These are phyloP conservation scores for Acrobasis repandana DNA, from an alignment of 2,888 invertebrate species.

Conservation along the genomic window DNA sequence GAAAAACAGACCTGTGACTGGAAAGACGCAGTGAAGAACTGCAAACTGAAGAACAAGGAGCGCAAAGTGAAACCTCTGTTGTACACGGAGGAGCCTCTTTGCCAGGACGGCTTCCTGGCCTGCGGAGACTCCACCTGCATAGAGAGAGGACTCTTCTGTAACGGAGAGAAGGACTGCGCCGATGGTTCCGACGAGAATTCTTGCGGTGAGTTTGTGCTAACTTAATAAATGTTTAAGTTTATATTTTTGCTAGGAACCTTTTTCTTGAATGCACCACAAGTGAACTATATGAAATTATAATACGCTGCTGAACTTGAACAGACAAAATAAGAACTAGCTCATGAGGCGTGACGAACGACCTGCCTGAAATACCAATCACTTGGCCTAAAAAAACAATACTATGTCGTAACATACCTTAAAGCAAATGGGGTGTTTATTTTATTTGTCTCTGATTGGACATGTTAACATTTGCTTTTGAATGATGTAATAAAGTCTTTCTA, in stretches of 20 bases:
- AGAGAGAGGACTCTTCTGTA: constrained; percentile 95
- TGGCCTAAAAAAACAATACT: constrained; percentile 69
- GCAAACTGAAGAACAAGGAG: constrained; percentile 94
- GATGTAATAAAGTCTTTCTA: constrained; percentile 7
- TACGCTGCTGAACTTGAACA: constrained; percentile 55
- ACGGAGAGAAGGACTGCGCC: constrained; percentile 94
- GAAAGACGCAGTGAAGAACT: constrained; percentile 97
- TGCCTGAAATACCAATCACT: constrained; percentile 70
- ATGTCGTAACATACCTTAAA: constrained; percentile 51
- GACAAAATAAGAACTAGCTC: constrained; percentile 45
- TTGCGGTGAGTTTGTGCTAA: constrained; percentile 94
- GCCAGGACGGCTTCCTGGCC: constrained; percentile 92
- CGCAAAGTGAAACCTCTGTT: constrained; percentile 93
- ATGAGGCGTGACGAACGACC: constrained; percentile 60
- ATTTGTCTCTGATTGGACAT: constrained; percentile 42
- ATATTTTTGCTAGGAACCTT: neutral
- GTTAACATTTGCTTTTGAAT: constrained; percentile 5
- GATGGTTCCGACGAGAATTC: constrained; percentile 96
- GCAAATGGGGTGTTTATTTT: constrained; percentile 50
- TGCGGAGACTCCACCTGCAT: constrained; percentile 94
- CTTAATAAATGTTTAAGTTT: neutral
- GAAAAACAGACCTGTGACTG: constrained; percentile 98
- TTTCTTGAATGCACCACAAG: constrained; percentile 8
- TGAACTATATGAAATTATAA: constrained; percentile 35
- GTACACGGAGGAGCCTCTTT: constrained; percentile 94